phyloP scores from a whole-genome alignment of 2,797 vertebrate species.

The Masticophis lateralis region DNA sequence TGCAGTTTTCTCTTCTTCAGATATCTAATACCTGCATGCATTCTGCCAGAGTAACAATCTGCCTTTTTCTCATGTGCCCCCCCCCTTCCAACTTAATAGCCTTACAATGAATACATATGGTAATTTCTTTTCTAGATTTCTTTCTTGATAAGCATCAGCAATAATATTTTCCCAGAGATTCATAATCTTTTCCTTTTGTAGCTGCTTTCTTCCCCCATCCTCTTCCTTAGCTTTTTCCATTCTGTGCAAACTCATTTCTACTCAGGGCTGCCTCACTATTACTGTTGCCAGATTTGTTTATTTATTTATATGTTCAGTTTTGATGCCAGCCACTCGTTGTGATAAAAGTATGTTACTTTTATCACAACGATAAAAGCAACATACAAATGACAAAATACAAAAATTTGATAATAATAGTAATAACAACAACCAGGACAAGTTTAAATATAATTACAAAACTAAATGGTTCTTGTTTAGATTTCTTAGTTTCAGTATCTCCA shows the following conservation, averaged over 20 bases:
- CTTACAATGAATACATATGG: neutral
- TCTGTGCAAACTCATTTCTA: neutral
- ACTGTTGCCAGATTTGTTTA: neutral
- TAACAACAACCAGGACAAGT: neutral
- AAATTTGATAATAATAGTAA: neutral
- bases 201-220: neutral
- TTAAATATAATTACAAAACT: neutral
- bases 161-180: neutral
- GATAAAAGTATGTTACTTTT: too few species aligned
- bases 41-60: neutral
- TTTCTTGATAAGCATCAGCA: neutral
- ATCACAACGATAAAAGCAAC: neutral
- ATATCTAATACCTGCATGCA: neutral
- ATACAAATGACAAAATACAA: neutral
- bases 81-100: neutral
- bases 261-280: neutral
- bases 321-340: neutral
- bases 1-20: neutral
- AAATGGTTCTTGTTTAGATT: neutral
- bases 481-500: neutral
- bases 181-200: neutral
- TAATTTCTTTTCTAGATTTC: neutral
- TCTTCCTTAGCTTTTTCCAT: neutral
- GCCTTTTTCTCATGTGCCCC: neutral
- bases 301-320: neutral